phyloP scores from a whole-genome alignment of 2,113 vertebrate species.

The Mesocricetus auratus region DNA sequence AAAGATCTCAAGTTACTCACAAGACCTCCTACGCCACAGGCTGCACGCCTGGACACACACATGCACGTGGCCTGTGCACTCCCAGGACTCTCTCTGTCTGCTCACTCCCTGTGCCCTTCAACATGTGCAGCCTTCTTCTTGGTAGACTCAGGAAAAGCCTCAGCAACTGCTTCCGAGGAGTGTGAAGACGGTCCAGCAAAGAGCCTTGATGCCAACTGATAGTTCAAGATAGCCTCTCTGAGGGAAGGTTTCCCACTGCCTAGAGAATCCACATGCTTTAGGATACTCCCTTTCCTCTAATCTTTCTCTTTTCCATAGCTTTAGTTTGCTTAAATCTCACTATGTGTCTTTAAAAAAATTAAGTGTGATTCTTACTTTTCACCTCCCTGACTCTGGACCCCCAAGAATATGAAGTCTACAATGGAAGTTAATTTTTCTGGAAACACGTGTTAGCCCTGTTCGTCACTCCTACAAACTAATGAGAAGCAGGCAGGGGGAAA shows the following conservation, averaged over 20 bases:
- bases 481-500: not conserved
- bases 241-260: not conserved
- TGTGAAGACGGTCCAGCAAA: not conserved
- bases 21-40: not conserved
- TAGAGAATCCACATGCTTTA: not conserved
- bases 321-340: not conserved
- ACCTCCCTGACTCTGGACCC: not conserved
- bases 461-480: not conserved
- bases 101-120: not conserved
- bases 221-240: not conserved
- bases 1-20: not conserved
- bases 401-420: not conserved
- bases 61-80: not conserved
- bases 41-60: not conserved
- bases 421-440: not conserved
- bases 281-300: not conserved
- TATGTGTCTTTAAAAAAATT: not conserved
- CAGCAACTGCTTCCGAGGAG: not conserved
- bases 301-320: not conserved
- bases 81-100: not conserved
- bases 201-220: not conserved
- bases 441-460: not conserved
- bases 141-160: not conserved
- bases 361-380: not conserved
- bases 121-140: not conserved